Percentiles rank a stretch among this genome's conserved stretches.
Evolutionary conservation across 2,797 vertebrate species (phyloP).

Genomic region (Poeciliopsis gracilis): DNA sequence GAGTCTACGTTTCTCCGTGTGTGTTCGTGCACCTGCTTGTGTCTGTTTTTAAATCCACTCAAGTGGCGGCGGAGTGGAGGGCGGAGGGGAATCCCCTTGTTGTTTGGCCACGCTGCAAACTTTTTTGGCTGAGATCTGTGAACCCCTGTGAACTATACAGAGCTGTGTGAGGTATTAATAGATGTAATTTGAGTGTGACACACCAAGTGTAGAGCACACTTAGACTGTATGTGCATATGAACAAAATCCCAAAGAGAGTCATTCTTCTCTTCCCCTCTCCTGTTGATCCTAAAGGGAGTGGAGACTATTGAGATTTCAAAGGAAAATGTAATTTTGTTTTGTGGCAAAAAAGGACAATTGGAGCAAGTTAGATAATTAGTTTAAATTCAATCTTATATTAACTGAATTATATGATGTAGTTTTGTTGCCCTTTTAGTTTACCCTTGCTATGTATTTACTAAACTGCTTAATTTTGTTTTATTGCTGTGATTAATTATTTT

Average conservation of each 20-base stretch:
- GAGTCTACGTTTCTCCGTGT: slow-evolving; percentile 19
- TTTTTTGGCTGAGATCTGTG: slow-evolving; percentile 13
- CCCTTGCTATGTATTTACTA: not conserved
- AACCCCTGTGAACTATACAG: slow-evolving; percentile 51
- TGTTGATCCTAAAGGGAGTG: not conserved
- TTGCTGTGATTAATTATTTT: not conserved
- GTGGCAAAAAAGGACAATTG: not conserved
- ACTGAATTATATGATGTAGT: not conserved
- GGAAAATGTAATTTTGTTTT: not conserved
- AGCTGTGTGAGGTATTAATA: slow-evolving; percentile 61
- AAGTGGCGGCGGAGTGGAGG: slow-evolving; percentile 4
- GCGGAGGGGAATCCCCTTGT: slow-evolving; percentile 17
- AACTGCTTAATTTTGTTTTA: not conserved
- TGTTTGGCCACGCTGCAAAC: slow-evolving; percentile 17
- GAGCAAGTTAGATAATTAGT: not conserved
- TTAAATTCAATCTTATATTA: not conserved
- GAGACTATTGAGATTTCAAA: not conserved
- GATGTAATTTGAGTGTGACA: slow-evolving; percentile 49
- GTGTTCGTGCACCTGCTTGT: slow-evolving; percentile 11
- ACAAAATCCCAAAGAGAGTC: not conserved
- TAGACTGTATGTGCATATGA: slow-evolving; percentile 16
- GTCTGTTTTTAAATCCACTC: slow-evolving; percentile 12
- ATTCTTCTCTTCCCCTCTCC: not conserved
- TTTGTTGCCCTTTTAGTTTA: not conserved
- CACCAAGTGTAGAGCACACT: slow-evolving; percentile 34